Evolutionary conservation across 1,140 invertebrate species (phyloP), one percentile per base, ranked within the genome.

Genomic region (Neodiprion fabricii): DNA sequence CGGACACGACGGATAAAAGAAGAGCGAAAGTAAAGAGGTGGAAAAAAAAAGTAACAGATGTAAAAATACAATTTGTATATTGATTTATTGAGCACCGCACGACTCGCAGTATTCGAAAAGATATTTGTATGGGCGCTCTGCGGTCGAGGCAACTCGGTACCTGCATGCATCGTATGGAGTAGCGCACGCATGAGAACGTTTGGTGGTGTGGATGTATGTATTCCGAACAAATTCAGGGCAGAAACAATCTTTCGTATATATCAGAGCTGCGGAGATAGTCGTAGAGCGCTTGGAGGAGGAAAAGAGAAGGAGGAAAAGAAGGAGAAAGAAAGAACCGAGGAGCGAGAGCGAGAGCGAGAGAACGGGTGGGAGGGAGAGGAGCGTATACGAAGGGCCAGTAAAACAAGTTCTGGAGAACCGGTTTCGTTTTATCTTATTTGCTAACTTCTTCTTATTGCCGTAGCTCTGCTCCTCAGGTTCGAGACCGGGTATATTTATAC

Each of bases 211-310:
- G 28, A 40, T 40, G 28, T 40, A 23, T 72, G 71, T 40, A 77
- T 74, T 65, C 74, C 75, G 84, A 85, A 86, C 85, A 85, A 85
- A 87, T 87, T 80, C 81, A 86, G 83, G 85, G 81, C 85, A 86
- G 80, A 79, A 80, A 78, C 79, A 78, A 82, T 80, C 67, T 21
- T 50, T 48, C 74, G 67, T 69, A 69, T 75, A 23, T 70, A 81
- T 61, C 53, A 61, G 53, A 61, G 53, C 53, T 61, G 53, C 11
- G 53, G 53, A 61, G 53, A 61, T 61, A 61, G 53, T 61, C 53
- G 53, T 17, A 14, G 11, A 61, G 53, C 11, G 53, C 11, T 61
- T 61, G 53, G 28, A 40, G 1, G 28, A 40, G 28, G 28, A 5
- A 40, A 40, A 40, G 28, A 40, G 28, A 40, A 40, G 5, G 28